Evolutionary conservation across 1,140 invertebrate species (phyloP).

Genomic region (Sitophilus oryzae): DNA sequence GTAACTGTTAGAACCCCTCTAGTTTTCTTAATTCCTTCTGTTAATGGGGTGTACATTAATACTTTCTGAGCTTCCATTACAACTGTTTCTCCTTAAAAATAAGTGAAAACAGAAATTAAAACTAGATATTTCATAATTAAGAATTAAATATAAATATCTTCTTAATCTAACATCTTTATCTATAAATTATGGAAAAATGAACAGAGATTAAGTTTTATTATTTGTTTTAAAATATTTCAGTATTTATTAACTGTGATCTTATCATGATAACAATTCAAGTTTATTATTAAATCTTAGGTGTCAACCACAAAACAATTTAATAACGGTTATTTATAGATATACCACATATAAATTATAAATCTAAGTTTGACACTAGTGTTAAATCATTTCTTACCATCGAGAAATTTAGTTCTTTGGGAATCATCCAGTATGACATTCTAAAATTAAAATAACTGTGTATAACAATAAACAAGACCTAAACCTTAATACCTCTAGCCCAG

Average conservation of each 20-base stretch:
- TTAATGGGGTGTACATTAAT: constrained; percentile 71
- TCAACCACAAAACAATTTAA: too few species aligned
- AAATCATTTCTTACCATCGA: constrained; percentile 42
- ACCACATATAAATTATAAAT: background rate
- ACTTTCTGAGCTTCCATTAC: constrained; percentile 74
- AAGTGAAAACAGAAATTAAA: too few species aligned
- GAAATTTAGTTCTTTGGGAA: constrained; percentile 40
- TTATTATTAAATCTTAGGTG: too few species aligned
- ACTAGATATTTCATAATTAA: too few species aligned
- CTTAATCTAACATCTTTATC: too few species aligned
- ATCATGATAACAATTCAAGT: too few species aligned
- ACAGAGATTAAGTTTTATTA: too few species aligned
- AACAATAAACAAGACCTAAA: background rate
- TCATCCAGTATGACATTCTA: constrained; percentile 38
- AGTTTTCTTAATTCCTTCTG: constrained; percentile 67
- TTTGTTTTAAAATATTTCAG: too few species aligned
- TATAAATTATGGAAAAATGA: too few species aligned
- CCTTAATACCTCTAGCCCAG: constrained; percentile 31
- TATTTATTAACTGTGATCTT: too few species aligned
- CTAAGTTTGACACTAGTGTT: constrained; percentile 45
- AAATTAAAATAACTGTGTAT: constrained; percentile 18
- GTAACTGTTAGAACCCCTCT: constrained; percentile 76
- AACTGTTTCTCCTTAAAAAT: constrained; percentile 64
- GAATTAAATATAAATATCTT: too few species aligned
- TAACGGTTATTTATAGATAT: constrained; percentile 21